phyloP scores from a whole-genome alignment of 1,140 invertebrate genomes.

The Coenobita brevimanus region DNA sequence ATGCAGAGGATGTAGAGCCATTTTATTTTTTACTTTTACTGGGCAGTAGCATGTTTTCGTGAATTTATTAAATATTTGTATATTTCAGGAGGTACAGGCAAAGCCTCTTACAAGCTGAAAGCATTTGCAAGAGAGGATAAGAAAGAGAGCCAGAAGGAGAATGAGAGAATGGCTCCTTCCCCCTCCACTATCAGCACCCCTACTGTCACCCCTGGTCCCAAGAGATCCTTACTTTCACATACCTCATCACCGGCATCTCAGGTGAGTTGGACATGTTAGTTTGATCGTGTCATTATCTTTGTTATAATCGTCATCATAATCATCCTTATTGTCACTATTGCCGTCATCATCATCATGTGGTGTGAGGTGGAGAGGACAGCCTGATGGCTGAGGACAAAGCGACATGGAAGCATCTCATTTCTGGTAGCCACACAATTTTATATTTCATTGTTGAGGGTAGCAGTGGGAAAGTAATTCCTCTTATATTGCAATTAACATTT shows the following conservation, averaged over 20 bases:
- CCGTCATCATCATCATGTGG: too few relatives aligned
- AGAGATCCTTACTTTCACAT: not conserved
- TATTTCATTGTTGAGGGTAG: too few relatives aligned
- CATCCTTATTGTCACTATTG: too few relatives aligned
- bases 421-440: too few relatives aligned
- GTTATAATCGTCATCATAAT: not conserved
- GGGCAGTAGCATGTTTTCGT: not conserved
- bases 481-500: too few relatives aligned
- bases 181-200: not conserved
- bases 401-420: too few relatives aligned
- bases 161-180: not conserved
- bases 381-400: too few relatives aligned
- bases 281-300: not conserved
- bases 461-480: too few relatives aligned
- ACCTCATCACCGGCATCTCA: not conserved
- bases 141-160: not conserved
- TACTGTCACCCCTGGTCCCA: conserved; percentile 24
- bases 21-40: not conserved
- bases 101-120: conserved; percentile 3
- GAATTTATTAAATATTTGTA: not conserved
- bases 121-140: conserved; percentile 7
- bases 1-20: too few relatives aligned
- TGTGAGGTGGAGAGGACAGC: too few relatives aligned
- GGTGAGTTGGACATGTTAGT: not conserved
- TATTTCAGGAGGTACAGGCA: not conserved